phyloP scores from a whole-genome alignment of 2,888 invertebrate species.

The Podabrus alpinus region DNA sequence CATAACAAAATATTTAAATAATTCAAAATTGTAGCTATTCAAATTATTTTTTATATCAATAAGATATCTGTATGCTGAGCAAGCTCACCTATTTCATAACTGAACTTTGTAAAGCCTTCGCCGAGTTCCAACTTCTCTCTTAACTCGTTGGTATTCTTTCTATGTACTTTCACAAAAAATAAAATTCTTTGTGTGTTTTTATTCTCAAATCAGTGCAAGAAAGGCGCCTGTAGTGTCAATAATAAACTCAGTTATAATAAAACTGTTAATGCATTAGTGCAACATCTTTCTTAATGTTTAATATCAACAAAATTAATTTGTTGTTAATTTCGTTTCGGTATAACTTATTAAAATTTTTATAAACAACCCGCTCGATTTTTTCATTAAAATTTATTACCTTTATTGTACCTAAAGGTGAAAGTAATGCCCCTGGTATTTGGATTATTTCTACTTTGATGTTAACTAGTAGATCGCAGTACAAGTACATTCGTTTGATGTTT shows the following conservation, averaged over 20 bases:
- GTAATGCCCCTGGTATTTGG: neutral
- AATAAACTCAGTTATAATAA: neutral
- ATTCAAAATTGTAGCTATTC: neutral
- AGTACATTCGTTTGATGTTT: neutral
- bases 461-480: neutral
- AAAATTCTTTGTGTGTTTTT: conserved; percentile 33
- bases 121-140: conserved; percentile 14
- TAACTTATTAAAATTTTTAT: neutral
- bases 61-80: conserved; percentile 23
- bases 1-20: neutral
- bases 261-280: neutral
- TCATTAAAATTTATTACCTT: neutral
- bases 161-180: conserved; percentile 31
- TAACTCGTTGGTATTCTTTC: conserved; percentile 30
- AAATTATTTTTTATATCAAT: conserved; percentile 9
- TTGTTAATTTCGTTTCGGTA: neutral
- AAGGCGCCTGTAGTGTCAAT: conserved; percentile 2
- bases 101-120: conserved; percentile 26
- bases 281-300: neutral
- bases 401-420: neutral
- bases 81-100: conserved; percentile 25
- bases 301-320: neutral
- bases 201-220: conserved; percentile 26
- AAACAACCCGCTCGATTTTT: neutral
- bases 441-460: neutral